Evolutionary conservation across 2,888 invertebrate species (phyloP).

Genomic region (Nineta flava): DNA sequence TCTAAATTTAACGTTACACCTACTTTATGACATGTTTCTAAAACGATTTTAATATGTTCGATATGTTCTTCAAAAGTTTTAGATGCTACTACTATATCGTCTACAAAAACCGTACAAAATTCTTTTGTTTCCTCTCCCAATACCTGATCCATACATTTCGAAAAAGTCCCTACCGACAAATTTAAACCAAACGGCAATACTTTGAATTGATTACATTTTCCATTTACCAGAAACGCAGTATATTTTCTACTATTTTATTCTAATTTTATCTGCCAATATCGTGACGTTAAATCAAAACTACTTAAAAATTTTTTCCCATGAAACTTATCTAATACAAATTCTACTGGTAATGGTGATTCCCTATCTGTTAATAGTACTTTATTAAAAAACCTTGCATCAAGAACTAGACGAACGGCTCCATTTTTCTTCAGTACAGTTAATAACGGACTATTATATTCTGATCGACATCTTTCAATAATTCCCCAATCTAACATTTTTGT

Average conservation of each 20-base stretch:
- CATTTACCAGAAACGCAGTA: not conserved
- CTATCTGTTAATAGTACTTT: constrained; percentile 3
- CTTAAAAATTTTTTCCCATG: constrained; percentile 1
- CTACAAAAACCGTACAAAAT: not conserved
- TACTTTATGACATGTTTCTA: not conserved
- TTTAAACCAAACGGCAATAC: not conserved
- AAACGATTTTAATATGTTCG: not conserved
- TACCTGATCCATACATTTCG: not conserved
- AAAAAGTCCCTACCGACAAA: not conserved
- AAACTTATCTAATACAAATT: constrained; percentile 4
- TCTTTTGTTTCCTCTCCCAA: not conserved
- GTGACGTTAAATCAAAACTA: not conserved
- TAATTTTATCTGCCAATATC: not conserved
- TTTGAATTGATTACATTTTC: not conserved
- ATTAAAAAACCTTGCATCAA: constrained; percentile 7
- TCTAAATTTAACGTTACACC: not conserved
- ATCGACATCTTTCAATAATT: constrained; percentile 6
- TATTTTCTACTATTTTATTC: not conserved
- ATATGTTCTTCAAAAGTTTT: not conserved
- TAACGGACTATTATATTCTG: constrained; percentile 6
- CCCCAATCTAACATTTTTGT: constrained; percentile 4
- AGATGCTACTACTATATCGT: not conserved
- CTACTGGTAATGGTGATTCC: constrained; percentile 5
- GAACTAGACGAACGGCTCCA: constrained; percentile 5
- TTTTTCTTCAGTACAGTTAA: constrained; percentile 6